phyloP scores from a whole-genome alignment of 2,888 invertebrate genomes.

The Atethmia centrago region DNA sequence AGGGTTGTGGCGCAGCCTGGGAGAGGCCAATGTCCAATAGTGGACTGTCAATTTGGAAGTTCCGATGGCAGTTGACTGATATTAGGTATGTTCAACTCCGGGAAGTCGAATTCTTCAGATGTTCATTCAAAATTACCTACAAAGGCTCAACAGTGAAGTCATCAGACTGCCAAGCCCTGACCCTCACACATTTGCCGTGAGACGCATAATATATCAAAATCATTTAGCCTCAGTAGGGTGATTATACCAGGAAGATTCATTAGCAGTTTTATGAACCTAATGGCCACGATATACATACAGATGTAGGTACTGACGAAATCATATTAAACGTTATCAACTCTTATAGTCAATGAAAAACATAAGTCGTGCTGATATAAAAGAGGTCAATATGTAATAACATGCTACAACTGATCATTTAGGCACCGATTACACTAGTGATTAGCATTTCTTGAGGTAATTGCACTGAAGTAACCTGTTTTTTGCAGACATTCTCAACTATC shows the following conservation, averaged over 20 bases:
- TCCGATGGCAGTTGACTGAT: background rate
- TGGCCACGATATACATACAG: too few relatives aligned
- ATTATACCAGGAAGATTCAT: background rate
- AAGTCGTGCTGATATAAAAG: conserved; percentile 24
- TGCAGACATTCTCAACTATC: conserved; percentile 27
- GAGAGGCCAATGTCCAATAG: too few relatives aligned
- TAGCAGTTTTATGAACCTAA: background rate
- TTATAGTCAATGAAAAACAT: background rate
- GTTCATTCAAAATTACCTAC: background rate
- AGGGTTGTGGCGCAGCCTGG: too few relatives aligned
- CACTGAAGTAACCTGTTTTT: conserved; percentile 55
- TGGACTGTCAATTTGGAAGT: too few relatives aligned
- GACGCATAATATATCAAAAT: background rate
- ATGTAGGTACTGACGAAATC: background rate
- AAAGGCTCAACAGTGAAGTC: background rate
- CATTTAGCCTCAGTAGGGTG: too few relatives aligned
- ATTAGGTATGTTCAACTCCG: too few relatives aligned
- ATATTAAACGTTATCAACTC: background rate
- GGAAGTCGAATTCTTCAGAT: background rate
- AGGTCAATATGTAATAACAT: conserved; percentile 38
- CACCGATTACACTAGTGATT: conserved; percentile 48
- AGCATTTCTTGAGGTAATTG: conserved; percentile 50
- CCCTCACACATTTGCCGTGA: background rate
- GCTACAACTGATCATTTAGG: conserved; percentile 28
- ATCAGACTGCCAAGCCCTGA: background rate